A percentile compares a stretch with the other conserved stretches of the same genome.
Evolutionary conservation across 2,797 vertebrate species (phyloP).

Genomic region (Molossus molossus): DNA sequence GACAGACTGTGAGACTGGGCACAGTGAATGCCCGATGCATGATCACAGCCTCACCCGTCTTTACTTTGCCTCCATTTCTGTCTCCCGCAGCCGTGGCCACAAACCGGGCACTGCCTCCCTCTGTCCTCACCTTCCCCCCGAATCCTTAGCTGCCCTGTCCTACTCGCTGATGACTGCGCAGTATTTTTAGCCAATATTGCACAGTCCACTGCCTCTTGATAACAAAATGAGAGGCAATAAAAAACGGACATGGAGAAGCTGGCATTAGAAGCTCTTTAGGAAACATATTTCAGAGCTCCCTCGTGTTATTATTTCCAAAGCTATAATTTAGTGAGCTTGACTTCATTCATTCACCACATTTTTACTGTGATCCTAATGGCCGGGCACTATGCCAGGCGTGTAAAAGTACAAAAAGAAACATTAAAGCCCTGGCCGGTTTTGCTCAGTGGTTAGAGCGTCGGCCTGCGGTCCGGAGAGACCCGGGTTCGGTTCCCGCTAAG

Average conservation of each 20-base stretch:
- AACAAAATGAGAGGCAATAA: conserved; percentile 43
- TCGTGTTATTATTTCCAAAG: conserved; percentile 53
- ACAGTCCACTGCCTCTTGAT: conserved; percentile 14
- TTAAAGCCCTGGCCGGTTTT: background rate
- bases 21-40: rapidly evolving
- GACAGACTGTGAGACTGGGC: rapidly evolving
- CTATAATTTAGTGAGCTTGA: conserved; percentile 66
- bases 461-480: no score
- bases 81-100: background rate
- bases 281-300: conserved; percentile 65
- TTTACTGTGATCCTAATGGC: conserved; percentile 24
- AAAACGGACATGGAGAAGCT: background rate
- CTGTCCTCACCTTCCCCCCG: background rate
- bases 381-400: conserved; percentile 37
- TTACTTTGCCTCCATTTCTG: background rate
- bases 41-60: background rate
- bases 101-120: background rate
- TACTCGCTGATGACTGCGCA: conserved; percentile 35
- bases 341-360: conserved; percentile 53
- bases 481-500: no score
- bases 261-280: conserved; percentile 24
- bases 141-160: background rate
- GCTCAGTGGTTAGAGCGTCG: no score
- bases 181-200: conserved; percentile 52
- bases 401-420: background rate